Percentiles rank a stretch among this genome's conserved stretches.
Evolutionary conservation across 2,888 invertebrate species (phyloP).

Genomic region (Teleiodes luculella): DNA sequence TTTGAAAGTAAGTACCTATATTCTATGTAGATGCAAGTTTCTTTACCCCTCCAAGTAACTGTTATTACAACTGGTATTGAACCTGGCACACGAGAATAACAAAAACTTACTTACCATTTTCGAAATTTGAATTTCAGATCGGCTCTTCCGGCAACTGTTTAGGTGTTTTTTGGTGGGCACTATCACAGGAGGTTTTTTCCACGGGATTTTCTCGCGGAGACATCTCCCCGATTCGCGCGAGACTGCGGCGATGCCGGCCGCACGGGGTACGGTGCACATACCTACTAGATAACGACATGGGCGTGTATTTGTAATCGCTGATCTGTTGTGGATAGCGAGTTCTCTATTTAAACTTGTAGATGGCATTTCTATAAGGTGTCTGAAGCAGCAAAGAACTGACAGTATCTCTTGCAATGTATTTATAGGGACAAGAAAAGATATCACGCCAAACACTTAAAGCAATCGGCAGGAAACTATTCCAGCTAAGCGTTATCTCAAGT

Average conservation of each 20-base stretch:
- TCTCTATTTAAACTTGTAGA: conserved; percentile 1
- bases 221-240: conserved; percentile 46
- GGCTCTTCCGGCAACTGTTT: conserved; percentile 29
- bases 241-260: conserved; percentile 44
- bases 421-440: neutral
- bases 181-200: neutral
- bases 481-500: neutral
- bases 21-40: neutral
- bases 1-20: neutral
- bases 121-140: conserved; percentile 25
- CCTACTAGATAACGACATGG: conserved; percentile 26
- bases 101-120: conserved; percentile 51
- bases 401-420: neutral
- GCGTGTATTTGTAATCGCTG: neutral
- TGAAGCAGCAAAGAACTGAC: neutral
- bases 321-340: neutral
- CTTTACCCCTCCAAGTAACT: conserved; percentile 2
- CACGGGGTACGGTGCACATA: conserved; percentile 48
- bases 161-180: conserved; percentile 35
- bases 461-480: neutral
- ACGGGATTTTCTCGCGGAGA: conserved; percentile 33
- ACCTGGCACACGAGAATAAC: conserved; percentile 1
- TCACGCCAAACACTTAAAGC: neutral
- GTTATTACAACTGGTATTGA: conserved; percentile 19
- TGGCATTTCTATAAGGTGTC: neutral